Evolutionary conservation across 2,797 vertebrate genomes (phyloP).

Genomic region (Antennarius maculatus): DNA sequence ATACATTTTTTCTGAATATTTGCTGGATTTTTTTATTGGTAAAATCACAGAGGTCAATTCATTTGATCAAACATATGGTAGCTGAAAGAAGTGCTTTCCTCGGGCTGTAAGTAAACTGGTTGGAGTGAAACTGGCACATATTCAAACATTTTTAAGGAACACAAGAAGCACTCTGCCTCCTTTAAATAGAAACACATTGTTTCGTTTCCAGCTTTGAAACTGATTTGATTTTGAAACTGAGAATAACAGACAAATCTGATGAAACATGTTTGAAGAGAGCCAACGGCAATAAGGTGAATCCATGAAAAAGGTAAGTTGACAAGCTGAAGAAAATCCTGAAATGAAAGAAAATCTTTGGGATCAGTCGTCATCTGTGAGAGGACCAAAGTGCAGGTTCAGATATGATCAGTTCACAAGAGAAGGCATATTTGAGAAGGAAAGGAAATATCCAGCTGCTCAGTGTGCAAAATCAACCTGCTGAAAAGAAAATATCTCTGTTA

Average conservation of each 20-base stretch:
- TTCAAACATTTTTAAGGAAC: slow-evolving; percentile 15
- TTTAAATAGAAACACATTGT: slow-evolving; percentile 17
- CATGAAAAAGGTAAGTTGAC: slow-evolving; percentile 2
- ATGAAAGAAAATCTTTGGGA: slow-evolving; percentile 32
- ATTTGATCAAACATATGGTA: neutral
- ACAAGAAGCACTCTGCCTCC: slow-evolving; percentile 34
- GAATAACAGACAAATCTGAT: slow-evolving; percentile 3
- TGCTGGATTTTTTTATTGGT: neutral
- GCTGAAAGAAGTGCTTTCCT: neutral
- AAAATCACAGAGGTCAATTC: neutral
- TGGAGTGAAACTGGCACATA: slow-evolving; percentile 20
- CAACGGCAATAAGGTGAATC: slow-evolving; percentile 48
- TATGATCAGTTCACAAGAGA: slow-evolving; percentile 26
- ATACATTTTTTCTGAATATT: neutral
- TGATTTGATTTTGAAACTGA: slow-evolving; percentile 7
- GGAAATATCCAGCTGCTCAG: neutral
- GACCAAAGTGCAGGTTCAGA: slow-evolving; percentile 1
- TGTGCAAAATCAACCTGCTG: neutral
- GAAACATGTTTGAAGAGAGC: slow-evolving; percentile 40
- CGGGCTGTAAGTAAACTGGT: slow-evolving; percentile 25
- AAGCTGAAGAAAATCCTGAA: slow-evolving; percentile 6
- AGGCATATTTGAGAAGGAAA: neutral
- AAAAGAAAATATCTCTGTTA: no score
- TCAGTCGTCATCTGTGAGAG: slow-evolving; percentile 18
- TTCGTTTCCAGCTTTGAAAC: slow-evolving; percentile 22